These are phyloP conservation scores for Panthera tigris DNA, from an alignment of 2,113 vertebrate genomes.

Conservation along the genomic window DNA sequence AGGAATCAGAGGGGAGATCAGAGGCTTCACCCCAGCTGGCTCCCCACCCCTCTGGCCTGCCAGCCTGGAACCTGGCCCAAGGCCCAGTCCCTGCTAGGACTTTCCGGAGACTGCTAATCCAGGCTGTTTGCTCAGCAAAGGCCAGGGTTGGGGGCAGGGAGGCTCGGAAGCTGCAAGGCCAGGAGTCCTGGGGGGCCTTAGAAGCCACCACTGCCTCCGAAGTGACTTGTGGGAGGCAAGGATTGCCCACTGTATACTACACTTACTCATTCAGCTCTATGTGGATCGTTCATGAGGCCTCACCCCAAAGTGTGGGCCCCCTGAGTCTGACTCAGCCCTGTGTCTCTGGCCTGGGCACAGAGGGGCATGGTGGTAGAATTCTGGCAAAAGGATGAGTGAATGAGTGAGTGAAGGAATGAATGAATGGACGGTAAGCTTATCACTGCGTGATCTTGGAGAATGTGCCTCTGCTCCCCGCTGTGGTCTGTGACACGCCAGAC, in stretches of 20 bases:
- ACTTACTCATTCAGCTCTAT: background rate
- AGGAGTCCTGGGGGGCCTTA: background rate
- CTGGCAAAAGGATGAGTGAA: background rate
- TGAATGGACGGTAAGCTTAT: background rate
- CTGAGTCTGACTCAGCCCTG: background rate
- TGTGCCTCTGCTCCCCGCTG: background rate
- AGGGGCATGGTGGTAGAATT: background rate
- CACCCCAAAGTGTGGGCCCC: background rate
- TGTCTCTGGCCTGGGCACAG: background rate
- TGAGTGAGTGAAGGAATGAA: background rate
- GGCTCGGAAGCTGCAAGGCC: background rate
- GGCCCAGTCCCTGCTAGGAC: slow-evolving; percentile 9
- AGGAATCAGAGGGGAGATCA: background rate
- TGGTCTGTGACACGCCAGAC: background rate
- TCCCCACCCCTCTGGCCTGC: background rate
- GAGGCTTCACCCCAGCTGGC: background rate
- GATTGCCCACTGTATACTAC: background rate
- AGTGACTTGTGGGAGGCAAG: background rate
- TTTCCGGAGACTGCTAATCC: slow-evolving; percentile 45
- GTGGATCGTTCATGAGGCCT: background rate
- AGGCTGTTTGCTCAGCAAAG: slow-evolving; percentile 49
- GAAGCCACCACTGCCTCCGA: background rate
- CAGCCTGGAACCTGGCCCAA: slow-evolving; percentile 59
- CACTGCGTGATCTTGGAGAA: background rate
- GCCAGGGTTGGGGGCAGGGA: background rate